phyloP scores from a whole-genome alignment of 1,140 invertebrate species.

The Zaprionus camerounensis region DNA sequence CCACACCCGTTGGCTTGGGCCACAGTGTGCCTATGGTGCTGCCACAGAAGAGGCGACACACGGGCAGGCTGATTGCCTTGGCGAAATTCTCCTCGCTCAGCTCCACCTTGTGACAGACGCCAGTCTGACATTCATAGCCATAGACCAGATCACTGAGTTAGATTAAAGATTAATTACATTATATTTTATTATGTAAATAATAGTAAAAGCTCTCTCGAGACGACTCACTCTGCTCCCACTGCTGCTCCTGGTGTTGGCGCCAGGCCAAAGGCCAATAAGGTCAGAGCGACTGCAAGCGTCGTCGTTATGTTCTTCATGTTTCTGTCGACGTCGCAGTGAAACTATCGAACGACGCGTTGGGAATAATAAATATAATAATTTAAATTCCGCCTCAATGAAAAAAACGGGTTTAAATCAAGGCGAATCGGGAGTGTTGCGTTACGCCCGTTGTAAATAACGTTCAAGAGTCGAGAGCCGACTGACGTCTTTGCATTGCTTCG shows the following conservation, averaged over 20 bases:
- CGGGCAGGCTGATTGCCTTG: constrained; percentile 86
- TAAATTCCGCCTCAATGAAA: neutral
- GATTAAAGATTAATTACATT: neutral
- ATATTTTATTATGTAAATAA: neutral
- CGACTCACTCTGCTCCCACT: constrained; percentile 54
- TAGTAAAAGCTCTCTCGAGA: neutral
- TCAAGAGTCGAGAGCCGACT: constrained; percentile 43
- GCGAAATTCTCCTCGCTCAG: constrained; percentile 84
- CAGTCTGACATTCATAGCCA: constrained; percentile 86
- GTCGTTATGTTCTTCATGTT: constrained; percentile 38
- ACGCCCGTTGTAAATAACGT: constrained; percentile 19
- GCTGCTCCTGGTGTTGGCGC: constrained; percentile 31
- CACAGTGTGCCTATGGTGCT: constrained; percentile 87
- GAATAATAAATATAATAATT: constrained; percentile 43
- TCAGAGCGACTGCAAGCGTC: constrained; percentile 33
- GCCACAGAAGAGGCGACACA: constrained; percentile 87
- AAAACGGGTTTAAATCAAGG: constrained; percentile 26
- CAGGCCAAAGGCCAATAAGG: constrained; percentile 50
- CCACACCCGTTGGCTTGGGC: constrained; percentile 88
- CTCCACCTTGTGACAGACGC: constrained; percentile 85
- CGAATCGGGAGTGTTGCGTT: neutral
- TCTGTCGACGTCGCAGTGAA: constrained; percentile 36
- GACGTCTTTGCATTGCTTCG: constrained; percentile 46
- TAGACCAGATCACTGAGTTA: constrained; percentile 82
- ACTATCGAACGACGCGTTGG: constrained; percentile 17